A percentile compares a stretch with the other conserved stretches of the same genome.
phyloP scores from a whole-genome alignment of 2,113 vertebrate genomes.

The Rhabdomys dilectus region DNA sequence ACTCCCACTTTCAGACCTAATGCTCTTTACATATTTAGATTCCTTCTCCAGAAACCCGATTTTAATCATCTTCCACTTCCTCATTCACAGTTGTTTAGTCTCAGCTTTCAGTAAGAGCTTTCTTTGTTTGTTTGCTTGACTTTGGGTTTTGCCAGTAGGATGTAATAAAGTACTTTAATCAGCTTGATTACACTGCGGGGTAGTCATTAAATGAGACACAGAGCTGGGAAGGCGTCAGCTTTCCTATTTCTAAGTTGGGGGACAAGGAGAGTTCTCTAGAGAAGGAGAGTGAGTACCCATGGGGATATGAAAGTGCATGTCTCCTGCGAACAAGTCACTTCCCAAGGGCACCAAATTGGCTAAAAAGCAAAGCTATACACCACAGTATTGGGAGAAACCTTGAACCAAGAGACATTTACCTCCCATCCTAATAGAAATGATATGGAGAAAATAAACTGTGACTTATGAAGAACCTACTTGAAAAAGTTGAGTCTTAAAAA shows the following conservation, averaged over 20 bases:
- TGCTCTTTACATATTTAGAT: conserved; percentile 44
- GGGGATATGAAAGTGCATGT: conserved; percentile 66
- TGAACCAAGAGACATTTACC: conserved; percentile 21
- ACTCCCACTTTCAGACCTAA: background rate
- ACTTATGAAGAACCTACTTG: conserved; percentile 22
- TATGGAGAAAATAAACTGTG: conserved; percentile 33
- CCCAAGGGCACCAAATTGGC: conserved; percentile 55
- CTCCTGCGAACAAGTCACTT: conserved; percentile 61
- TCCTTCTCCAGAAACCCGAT: conserved; percentile 39
- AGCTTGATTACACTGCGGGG: background rate
- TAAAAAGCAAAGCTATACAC: conserved; percentile 62
- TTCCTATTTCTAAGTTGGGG: background rate
- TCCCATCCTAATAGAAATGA: conserved; percentile 51
- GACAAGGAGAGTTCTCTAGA: background rate
- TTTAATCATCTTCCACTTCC: conserved; percentile 59
- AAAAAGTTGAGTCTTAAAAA: conserved; percentile 51
- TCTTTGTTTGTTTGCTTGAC: background rate
- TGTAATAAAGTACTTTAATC: conserved; percentile 66
- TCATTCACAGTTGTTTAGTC: conserved; percentile 37
- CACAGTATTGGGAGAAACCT: conserved; percentile 49
- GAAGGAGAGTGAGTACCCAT: background rate
- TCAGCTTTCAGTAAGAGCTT: conserved; percentile 41
- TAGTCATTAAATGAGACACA: background rate
- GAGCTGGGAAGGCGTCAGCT: conserved; percentile 4
- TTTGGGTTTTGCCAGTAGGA: conserved; percentile 18